Evolutionary conservation across 2,113 vertebrate species (phyloP).

Genomic region (Indicator maculatus): DNA sequence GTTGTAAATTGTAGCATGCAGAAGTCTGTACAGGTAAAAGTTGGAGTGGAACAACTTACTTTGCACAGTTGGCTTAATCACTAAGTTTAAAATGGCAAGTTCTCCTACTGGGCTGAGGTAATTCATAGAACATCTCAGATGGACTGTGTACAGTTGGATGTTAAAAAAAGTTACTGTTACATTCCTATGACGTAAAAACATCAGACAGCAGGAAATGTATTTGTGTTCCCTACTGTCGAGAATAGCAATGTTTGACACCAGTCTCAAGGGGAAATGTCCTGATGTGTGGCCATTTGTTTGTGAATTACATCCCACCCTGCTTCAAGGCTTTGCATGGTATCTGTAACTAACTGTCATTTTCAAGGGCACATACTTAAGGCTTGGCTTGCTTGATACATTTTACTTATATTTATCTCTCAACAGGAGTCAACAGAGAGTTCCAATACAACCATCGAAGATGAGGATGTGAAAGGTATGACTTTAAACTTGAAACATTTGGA

Average conservation of each 20-base stretch:
- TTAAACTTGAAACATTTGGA: not conserved
- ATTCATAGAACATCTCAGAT: not conserved
- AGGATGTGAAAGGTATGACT: slow-evolving; percentile 94
- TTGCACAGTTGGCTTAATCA: slow-evolving; percentile 8
- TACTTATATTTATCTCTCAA: slow-evolving; percentile 57
- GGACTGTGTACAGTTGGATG: not conserved
- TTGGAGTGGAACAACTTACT: slow-evolving; percentile 1
- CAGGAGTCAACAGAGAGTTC: slow-evolving; percentile 97
- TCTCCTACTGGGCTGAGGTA: slow-evolving; percentile 42
- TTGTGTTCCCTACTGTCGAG: slow-evolving; percentile 10
- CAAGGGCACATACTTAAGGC: not conserved
- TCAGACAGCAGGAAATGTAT: slow-evolving; percentile 13
- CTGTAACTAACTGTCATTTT: slow-evolving; percentile 16
- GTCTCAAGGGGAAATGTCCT: slow-evolving; percentile 43
- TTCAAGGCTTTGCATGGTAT: slow-evolving; percentile 77
- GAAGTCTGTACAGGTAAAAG: not conserved
- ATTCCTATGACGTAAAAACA: slow-evolving; percentile 34
- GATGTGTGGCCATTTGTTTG: slow-evolving; percentile 72
- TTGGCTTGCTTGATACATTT: not conserved
- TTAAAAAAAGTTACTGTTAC: not conserved
- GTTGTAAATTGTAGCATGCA: not conserved
- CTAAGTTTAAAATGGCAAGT: slow-evolving; percentile 14
- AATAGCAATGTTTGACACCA: slow-evolving; percentile 9
- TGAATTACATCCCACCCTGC: slow-evolving; percentile 64
- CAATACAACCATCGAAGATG: slow-evolving; percentile 97